Conservation (phyloP, 1,140 invertebrate species). For the Bombus haemorrhoidalis region DNA sequence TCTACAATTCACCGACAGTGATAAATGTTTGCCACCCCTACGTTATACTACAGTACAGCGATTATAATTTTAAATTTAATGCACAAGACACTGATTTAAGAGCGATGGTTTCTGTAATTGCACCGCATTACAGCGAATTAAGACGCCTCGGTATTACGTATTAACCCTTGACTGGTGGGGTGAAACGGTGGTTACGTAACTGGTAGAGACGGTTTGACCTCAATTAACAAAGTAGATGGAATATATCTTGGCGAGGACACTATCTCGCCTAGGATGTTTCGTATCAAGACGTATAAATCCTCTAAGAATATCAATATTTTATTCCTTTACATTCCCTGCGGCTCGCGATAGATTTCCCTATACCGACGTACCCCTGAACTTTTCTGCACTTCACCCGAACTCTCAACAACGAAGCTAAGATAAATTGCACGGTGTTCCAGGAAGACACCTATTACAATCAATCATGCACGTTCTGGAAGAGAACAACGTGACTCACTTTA, state of each 20-base stretch:
- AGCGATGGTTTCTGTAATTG: not conserved
- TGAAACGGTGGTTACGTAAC: constrained; percentile 13
- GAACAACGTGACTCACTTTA: constrained; percentile 24
- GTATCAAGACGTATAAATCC: constrained; percentile 13
- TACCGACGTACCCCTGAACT: constrained; percentile 25
- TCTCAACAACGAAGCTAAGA: constrained; percentile 11
- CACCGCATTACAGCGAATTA: constrained; percentile 4
- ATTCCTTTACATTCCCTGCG: constrained; percentile 1
- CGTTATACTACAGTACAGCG: not conserved
- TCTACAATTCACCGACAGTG: not conserved
- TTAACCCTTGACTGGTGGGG: constrained; percentile 15
- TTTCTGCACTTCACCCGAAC: constrained; percentile 15
- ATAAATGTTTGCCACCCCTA: not conserved
- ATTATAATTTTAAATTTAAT: not conserved
- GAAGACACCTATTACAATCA: constrained; percentile 27
- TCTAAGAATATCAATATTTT: constrained; percentile 23
- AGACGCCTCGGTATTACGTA: constrained; percentile 15
- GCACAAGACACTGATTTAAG: not conserved
- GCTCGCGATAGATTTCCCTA: not conserved
- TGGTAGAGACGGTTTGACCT: constrained; percentile 7
- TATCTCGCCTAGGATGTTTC: not conserved
- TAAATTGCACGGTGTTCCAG: constrained; percentile 5
- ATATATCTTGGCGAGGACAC: constrained; percentile 3
- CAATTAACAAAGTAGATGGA: constrained; percentile 27
- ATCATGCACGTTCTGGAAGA: constrained; percentile 6